A percentile compares a stretch with the other conserved stretches of the same genome.
Conservation (phyloP, 2,797 vertebrate genomes). For the Pyrocephalus nanus region DNA sequence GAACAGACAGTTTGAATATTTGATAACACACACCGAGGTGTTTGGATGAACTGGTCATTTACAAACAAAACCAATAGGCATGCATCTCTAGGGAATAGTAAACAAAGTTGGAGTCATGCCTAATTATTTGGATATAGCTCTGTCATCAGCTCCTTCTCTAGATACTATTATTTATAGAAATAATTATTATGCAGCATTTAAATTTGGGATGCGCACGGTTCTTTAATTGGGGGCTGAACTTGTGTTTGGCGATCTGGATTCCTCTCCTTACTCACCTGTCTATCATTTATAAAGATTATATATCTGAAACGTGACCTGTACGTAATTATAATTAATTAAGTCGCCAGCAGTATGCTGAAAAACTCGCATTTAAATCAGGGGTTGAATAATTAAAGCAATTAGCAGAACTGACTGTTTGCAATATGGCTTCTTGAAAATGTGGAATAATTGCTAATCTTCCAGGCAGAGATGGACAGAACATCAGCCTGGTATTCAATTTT, state of each 20-base stretch:
- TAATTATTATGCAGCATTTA: constrained; percentile 39
- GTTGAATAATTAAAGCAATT: constrained; percentile 74
- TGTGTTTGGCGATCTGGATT: constrained; percentile 71
- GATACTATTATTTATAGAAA: constrained; percentile 66
- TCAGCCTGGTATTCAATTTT: constrained; percentile 45
- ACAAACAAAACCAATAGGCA: constrained; percentile 52
- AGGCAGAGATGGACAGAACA: constrained; percentile 53
- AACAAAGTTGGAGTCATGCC: constrained; percentile 55
- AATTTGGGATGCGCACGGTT: constrained; percentile 24
- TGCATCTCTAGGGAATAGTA: constrained; percentile 58
- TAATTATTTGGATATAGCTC: constrained; percentile 54
- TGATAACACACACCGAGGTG: constrained; percentile 9
- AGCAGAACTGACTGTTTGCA: constrained; percentile 68
- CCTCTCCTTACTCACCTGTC: constrained; percentile 71
- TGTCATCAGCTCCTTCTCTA: constrained; percentile 56
- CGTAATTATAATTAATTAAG: constrained; percentile 79
- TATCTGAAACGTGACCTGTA: constrained; percentile 66
- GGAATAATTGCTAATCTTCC: constrained; percentile 60
- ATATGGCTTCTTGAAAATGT: constrained; percentile 64
- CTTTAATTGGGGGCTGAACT: constrained; percentile 57
- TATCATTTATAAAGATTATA: constrained; percentile 74
- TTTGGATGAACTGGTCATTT: constrained; percentile 23
- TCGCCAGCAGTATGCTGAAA: constrained; percentile 76
- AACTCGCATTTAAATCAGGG: constrained; percentile 76
- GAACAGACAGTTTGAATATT: not conserved